Percentiles rank a stretch among this genome's conserved stretches.
Conservation (phyloP, 1,140 invertebrate species). For the Watersipora subatra region DNA sequence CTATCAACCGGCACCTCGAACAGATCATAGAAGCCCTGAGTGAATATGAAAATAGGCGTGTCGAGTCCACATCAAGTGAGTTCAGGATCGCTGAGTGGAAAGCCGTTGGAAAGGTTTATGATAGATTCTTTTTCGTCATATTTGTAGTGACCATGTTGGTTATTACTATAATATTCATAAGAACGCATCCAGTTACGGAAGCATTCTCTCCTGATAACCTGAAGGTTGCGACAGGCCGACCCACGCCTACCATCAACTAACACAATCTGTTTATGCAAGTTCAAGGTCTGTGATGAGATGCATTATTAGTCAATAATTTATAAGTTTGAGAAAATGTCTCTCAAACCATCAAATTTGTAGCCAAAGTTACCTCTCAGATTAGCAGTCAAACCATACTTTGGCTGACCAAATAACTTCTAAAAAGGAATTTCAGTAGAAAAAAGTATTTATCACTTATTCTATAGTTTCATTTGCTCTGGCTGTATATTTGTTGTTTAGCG, state of each 20-base stretch:
- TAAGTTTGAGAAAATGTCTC: no score
- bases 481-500: no score
- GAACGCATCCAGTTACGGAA: background rate
- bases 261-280: no score
- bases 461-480: no score
- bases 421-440: no score
- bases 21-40: background rate
- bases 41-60: background rate
- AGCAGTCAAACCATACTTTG: no score
- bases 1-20: background rate
- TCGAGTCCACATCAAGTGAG: background rate
- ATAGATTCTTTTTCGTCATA: background rate
- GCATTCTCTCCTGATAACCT: background rate
- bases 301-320: no score
- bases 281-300: no score
- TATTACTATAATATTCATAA: background rate
- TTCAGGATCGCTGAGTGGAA: background rate
- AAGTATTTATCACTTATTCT: no score
- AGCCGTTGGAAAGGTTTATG: background rate
- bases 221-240: background rate
- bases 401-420: no score
- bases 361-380: no score
- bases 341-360: no score
- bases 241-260: background rate
- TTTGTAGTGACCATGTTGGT: background rate